Conservation (phyloP, 2,797 vertebrate species). For the Gymnodraco acuticeps region DNA sequence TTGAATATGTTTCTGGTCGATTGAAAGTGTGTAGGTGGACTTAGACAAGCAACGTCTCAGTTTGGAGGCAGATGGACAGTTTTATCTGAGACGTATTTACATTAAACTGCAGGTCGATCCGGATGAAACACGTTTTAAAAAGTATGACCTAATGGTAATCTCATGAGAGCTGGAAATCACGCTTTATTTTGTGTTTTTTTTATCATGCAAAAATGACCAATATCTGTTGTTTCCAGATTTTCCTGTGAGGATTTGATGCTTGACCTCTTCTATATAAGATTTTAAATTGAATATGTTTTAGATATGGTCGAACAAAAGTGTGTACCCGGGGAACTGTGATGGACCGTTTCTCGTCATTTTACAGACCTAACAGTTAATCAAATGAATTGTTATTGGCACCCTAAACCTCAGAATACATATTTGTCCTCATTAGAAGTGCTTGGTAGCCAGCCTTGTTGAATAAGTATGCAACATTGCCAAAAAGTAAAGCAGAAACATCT, state of each 20-base stretch:
- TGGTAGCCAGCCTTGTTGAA: neutral
- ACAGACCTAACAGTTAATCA: neutral
- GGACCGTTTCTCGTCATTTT: neutral
- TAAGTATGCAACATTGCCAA: neutral
- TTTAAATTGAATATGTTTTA: neutral
- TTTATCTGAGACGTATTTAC: constrained; percentile 4
- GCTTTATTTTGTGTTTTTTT: neutral
- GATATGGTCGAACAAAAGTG: neutral
- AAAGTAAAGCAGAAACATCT: neutral
- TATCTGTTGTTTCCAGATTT: too few relatives aligned
- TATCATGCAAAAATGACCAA: neutral
- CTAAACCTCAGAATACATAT: neutral
- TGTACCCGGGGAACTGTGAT: neutral
- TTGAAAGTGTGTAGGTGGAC: too few relatives aligned
- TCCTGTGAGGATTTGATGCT: neutral
- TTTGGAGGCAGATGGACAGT: constrained; percentile 23
- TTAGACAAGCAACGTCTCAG: constrained; percentile 5
- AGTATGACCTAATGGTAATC: too few relatives aligned
- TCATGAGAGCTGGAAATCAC: neutral
- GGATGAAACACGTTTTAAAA: too few relatives aligned
- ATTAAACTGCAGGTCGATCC: too few relatives aligned
- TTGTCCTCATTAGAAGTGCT: constrained; percentile 6
- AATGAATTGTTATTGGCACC: neutral
- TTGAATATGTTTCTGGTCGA: too few relatives aligned
- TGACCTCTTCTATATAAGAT: too few relatives aligned